Evolutionary conservation across 2,888 invertebrate genomes (phyloP), one percentile per base, ranked within the genome.

Genomic region (Thereva nobilitata): DNA sequence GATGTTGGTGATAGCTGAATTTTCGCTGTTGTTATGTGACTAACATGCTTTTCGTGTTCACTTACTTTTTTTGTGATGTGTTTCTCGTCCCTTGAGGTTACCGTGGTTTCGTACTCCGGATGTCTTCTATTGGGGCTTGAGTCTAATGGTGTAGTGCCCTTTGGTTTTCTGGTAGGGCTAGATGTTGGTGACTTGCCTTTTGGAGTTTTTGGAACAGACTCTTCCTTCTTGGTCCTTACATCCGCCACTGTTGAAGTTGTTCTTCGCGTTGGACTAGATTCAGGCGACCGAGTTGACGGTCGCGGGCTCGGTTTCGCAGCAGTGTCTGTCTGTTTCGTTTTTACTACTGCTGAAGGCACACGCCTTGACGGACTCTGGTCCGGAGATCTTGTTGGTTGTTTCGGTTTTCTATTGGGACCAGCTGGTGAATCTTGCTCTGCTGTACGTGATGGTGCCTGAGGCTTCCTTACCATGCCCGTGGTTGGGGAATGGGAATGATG

Each of bases 21-120:
- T 52, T 71, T 72, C 6, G 73, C 73, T 1, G 72, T 71, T 8
- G 73, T 71, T 34, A 72, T 65, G 37, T 73, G 72, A 10, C 65
- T 73, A 5, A 68, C 67, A 23, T 68, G 68, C 8, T 70, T 66
- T 5, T 64, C 68, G 8, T 63, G 55, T 12, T 63, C 50, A 37
- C 68, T 63, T 44, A 47, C 54, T 3, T 61, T 45, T 10, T 8
- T 42, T 8, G 8, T 42, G 42, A 42, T 8, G 7, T 42, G 42
- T 42, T 42, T 42, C 9, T 7, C 9, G 7, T 42, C 42, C 42
- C 42, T 8, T 42, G 42, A 42, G 42, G 7, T 8, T 2, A 8
- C 9, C 8, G 9, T 8, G 9, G 7, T 1, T 42, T 9, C 9
- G 42, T 42, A 9, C 9, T 42, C 42, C 9, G 7, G 7, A 8